phyloP scores from a whole-genome alignment of 2,888 invertebrate genomes.

The Ennomos fuscantarius region DNA sequence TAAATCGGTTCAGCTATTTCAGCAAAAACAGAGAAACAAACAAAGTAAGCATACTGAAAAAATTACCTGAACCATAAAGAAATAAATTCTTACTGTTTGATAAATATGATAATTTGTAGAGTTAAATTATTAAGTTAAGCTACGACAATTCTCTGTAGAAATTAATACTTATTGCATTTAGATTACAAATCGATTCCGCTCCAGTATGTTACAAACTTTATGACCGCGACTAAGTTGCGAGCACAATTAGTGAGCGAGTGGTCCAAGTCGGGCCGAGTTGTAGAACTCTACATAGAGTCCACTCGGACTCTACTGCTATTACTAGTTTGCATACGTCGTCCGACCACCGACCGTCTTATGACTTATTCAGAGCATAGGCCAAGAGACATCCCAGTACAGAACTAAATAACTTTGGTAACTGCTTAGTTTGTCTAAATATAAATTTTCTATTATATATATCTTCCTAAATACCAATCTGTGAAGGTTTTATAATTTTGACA shows the following conservation, averaged over 20 bases:
- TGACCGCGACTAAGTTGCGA: conserved; percentile 21
- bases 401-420: no score
- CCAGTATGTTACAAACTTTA: conserved; percentile 10
- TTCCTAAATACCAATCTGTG: no score
- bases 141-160: not conserved
- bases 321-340: conserved; percentile 17
- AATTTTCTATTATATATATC: no score
- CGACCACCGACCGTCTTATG: conserved; percentile 17
- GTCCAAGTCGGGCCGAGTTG: conserved; percentile 16
- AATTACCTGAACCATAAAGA: no score
- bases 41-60: no score
- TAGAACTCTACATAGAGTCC: conserved; percentile 2
- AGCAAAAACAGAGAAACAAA: no score
- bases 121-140: not conserved
- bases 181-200: not conserved
- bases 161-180: not conserved
- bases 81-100: no score
- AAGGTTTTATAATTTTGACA: not conserved
- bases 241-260: conserved; percentile 34
- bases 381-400: not conserved
- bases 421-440: no score
- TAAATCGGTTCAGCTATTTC: no score
- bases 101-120: no score
- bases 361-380: conserved; percentile 12
- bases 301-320: conserved; percentile 7